These are phyloP conservation scores for Nematolebias whitei DNA, from an alignment of 2,113 vertebrate genomes.

Conservation along the genomic window DNA sequence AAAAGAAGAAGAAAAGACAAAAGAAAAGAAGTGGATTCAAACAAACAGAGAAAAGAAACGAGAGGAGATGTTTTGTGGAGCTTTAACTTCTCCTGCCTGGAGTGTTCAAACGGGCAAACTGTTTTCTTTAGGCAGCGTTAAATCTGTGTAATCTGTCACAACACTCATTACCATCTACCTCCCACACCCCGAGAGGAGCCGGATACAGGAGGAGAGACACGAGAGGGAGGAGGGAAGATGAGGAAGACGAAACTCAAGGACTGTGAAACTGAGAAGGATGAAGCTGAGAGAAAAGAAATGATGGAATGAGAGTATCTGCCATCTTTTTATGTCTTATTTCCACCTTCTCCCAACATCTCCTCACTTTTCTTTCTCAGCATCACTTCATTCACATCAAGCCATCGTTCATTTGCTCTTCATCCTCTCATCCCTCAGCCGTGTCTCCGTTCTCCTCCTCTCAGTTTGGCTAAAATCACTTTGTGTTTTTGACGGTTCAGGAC, in stretches of 20 bases:
- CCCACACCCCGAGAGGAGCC: conserved; percentile 8
- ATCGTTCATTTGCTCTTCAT: no score
- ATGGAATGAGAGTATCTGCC: no score
- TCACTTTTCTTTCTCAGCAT: neutral
- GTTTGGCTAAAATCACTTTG: neutral
- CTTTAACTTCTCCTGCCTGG: neutral
- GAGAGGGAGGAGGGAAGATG: neutral
- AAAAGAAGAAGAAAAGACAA: neutral
- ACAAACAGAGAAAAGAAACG: neutral
- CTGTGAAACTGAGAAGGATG: neutral
- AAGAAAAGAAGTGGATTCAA: neutral
- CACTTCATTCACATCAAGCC: neutral
- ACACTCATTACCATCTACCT: conserved; percentile 46
- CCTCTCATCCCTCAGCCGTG: neutral
- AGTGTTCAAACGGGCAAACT: conserved; percentile 14
- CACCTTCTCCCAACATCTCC: neutral
- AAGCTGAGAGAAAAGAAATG: no score
- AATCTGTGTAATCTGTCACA: conserved; percentile 51
- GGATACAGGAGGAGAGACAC: neutral
- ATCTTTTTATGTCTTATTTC: neutral
- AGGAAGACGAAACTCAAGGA: neutral
- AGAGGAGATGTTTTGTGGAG: no score
- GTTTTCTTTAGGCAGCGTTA: conserved; percentile 25
- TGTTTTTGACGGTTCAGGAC: neutral
- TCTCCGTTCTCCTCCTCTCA: conserved; percentile 4